Evolutionary conservation across 2,888 invertebrate genomes (phyloP), one percentile per base, ranked within the genome.

Genomic region (Isoperla grammatica): DNA sequence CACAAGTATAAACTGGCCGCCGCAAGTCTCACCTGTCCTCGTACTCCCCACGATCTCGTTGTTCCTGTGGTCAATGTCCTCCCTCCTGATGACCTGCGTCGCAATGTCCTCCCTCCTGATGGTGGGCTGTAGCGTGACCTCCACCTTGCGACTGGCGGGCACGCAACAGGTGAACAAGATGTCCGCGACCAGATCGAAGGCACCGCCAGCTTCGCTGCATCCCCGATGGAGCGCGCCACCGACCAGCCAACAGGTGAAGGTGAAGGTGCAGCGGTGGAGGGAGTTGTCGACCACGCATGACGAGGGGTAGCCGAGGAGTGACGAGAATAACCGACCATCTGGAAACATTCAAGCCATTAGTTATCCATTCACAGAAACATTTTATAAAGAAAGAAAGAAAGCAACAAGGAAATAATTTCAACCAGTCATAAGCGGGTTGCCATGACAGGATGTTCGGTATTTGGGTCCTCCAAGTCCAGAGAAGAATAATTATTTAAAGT

Each of bases 111-210:
- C 48, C n/a, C 20, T 20, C 37, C 53, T 46, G 17, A n/a, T 4
- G 19, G 46, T 50, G 15, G 39, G 20, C 5, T 22, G 46, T 19
- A 57, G 70, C 35, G 74, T 71, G 3, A 75, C 75, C 45, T 81
- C 75, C 67, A 53, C 53, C 17, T 37, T 37, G 53, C 43, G 45
- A 12, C 57, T 71, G 29, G 74, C 71, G 5, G 76, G 75, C 45
- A 82, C 75, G 67, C 89, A 88, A 73, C 89, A 89, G 0, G 87
- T 83, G 67, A 87, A 84, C 48, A 88, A 75, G 86, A 86, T 87
- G 61, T 79, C 76, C 69, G 81, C 81, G 48, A 66, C 57, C n/a
- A 59, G 48, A 45, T 66, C 66, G 22, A 64, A 62, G 5, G 68
- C 66, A 19, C 65, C 66, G 43, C 69, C 70, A 9, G 69, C 67